Conservation (phyloP, 1,140 invertebrate species). For the Delia radicum region DNA sequence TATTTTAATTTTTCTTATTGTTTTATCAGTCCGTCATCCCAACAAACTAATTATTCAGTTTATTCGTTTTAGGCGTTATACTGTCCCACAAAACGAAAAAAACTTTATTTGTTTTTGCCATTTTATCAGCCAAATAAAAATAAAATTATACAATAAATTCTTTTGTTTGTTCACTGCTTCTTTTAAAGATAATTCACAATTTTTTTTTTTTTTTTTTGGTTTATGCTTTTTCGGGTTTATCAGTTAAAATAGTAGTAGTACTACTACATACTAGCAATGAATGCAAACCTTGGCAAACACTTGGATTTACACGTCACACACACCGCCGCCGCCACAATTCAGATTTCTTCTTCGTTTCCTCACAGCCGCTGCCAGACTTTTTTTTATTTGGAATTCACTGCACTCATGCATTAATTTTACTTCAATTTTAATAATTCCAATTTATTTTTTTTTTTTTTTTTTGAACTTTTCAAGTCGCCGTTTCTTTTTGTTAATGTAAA, state of each 20-base stretch:
- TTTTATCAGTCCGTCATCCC: not conserved
- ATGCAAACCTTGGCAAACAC: constrained; percentile 17
- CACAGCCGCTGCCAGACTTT: constrained; percentile 4
- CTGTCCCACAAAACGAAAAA: not conserved
- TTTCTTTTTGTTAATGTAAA: not conserved
- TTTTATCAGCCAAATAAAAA: not conserved
- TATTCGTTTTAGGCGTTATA: not conserved
- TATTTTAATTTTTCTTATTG: not conserved
- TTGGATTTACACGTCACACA: constrained; percentile 20
- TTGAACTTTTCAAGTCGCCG: not conserved
- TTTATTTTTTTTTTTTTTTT: too few species aligned
- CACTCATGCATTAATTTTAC: not conserved
- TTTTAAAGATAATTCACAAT: not conserved
- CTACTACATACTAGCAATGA: too few species aligned
- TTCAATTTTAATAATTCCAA: not conserved
- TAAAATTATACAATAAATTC: constrained; percentile 2
- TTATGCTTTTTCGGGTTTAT: too few species aligned
- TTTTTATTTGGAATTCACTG: not conserved
- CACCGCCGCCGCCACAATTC: constrained; percentile 6
- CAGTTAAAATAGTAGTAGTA: too few species aligned
- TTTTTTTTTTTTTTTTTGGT: not conserved
- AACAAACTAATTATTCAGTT: not conserved
- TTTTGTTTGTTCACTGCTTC: not conserved
- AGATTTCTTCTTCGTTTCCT: constrained; percentile 10
- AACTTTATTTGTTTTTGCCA: not conserved